Evolutionary conservation across 2,888 invertebrate species (phyloP).

Genomic region (Drosophila aldrichi): DNA sequence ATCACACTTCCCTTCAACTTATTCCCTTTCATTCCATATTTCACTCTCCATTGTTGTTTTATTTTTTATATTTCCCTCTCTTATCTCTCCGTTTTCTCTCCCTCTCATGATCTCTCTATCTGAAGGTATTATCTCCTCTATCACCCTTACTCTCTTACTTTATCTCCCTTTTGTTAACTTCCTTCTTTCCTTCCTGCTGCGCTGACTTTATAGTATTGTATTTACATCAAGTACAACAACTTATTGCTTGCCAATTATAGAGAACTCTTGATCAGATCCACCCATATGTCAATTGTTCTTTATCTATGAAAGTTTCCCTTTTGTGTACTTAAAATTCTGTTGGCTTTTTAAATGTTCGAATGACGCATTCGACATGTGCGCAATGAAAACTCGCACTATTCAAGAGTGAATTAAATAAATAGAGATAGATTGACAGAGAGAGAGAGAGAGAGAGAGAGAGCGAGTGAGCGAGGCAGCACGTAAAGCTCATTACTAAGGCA

Average conservation of each 20-base stretch:
- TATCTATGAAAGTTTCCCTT: too few relatives aligned
- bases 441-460: neutral
- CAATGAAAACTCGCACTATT: slow-evolving; percentile 6
- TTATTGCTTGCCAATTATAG: neutral
- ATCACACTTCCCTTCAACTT: too few relatives aligned
- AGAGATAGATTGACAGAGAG: neutral
- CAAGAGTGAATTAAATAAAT: neutral
- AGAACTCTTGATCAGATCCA: neutral
- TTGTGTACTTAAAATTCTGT: neutral
- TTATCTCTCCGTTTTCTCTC: neutral
- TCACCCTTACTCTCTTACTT: too few relatives aligned
- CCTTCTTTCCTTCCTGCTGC: neutral
- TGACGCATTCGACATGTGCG: slow-evolving; percentile 30
- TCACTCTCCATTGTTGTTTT: too few relatives aligned
- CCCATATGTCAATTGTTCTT: neutral
- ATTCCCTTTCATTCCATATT: too few relatives aligned
- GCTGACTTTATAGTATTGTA: neutral
- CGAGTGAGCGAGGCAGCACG: neutral
- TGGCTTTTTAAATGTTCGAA: slow-evolving; percentile 32
- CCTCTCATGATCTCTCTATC: neutral
- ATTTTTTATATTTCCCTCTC: too few relatives aligned
- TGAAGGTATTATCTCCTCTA: neutral
- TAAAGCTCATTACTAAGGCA: slow-evolving; percentile 45
- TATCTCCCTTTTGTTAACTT: neutral
- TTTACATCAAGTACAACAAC: neutral